These are phyloP conservation scores for Auanema freiburgensis DNA, from an alignment of 2,888 invertebrate genomes.

Conservation along the genomic window DNA sequence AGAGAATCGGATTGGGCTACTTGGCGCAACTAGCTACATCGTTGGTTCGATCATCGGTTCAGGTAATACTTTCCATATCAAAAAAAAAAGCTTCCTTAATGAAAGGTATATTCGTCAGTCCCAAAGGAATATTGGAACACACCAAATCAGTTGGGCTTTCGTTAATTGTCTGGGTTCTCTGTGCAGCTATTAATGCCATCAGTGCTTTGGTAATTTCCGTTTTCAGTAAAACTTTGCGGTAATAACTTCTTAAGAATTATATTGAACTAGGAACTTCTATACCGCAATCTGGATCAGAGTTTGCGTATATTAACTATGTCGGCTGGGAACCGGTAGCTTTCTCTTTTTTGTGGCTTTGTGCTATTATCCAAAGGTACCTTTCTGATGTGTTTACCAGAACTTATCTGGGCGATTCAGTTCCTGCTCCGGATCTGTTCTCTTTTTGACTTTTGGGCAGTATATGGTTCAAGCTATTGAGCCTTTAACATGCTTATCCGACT, in stretches of 20 bases:
- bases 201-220: conserved; percentile 30
- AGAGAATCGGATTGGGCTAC: conserved; percentile 35
- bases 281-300: conserved; percentile 40
- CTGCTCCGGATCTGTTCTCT: conserved; percentile 35
- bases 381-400: too few relatives aligned
- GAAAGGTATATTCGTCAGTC: conserved; percentile 44
- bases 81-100: too few relatives aligned
- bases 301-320: conserved; percentile 41
- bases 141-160: conserved; percentile 42
- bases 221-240: conserved; percentile 1
- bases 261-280: conserved; percentile 46
- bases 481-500: conserved; percentile 24
- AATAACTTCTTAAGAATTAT: conserved; percentile 28
- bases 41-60: conserved; percentile 42
- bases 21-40: conserved; percentile 43
- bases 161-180: conserved; percentile 41
- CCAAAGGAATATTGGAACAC: conserved; percentile 41
- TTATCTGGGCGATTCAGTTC: too few relatives aligned
- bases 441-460: conserved; percentile 42
- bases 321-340: conserved; percentile 45
- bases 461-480: conserved; percentile 36
- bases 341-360: conserved; percentile 39
- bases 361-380: conserved; percentile 29
- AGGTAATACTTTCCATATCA: conserved; percentile 13
- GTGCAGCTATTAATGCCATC: conserved; percentile 32